These are phyloP conservation scores for Megaptera novaeangliae DNA, from an alignment of 2,113 vertebrate genomes.

Conservation along the genomic window DNA sequence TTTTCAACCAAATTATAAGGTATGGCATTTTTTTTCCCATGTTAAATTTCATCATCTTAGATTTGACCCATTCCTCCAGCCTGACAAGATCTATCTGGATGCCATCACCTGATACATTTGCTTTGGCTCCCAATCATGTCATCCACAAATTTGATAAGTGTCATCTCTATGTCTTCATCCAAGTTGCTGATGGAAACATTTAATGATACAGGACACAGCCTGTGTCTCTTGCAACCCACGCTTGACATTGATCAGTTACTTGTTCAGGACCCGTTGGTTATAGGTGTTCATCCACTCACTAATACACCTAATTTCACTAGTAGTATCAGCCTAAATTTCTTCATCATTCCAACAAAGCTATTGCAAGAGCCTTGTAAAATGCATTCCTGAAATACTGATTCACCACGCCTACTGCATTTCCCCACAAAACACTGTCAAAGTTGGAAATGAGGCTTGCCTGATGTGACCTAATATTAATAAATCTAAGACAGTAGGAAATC, in stretches of 20 bases:
- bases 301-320: conserved; percentile 20
- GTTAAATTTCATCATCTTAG: conserved; percentile 51
- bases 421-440: not conserved
- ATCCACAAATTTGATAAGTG: conserved; percentile 55
- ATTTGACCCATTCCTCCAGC: conserved; percentile 12
- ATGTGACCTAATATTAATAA: conserved; percentile 49
- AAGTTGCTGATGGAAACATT: conserved; percentile 24
- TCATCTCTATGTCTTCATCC: conserved; percentile 34
- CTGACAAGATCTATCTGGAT: conserved; percentile 54
- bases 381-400: not conserved
- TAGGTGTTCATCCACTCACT: not conserved
- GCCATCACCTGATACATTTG: conserved; percentile 51
- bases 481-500: conserved; percentile 36
- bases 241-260: conserved; percentile 30
- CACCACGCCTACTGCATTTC: not conserved
- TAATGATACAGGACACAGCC: not conserved
- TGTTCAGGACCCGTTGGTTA: not conserved
- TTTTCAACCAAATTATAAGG: conserved; percentile 52
- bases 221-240: not conserved
- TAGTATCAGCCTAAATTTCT: not conserved
- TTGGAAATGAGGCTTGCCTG: conserved; percentile 46
- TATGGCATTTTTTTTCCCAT: not conserved
- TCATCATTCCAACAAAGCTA: conserved; percentile 6
- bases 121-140: conserved; percentile 54
- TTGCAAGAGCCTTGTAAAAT: not conserved